Conservation (phyloP, 53 echinoderm and acorn worm species). For the Apostichopus leukothele region DNA sequence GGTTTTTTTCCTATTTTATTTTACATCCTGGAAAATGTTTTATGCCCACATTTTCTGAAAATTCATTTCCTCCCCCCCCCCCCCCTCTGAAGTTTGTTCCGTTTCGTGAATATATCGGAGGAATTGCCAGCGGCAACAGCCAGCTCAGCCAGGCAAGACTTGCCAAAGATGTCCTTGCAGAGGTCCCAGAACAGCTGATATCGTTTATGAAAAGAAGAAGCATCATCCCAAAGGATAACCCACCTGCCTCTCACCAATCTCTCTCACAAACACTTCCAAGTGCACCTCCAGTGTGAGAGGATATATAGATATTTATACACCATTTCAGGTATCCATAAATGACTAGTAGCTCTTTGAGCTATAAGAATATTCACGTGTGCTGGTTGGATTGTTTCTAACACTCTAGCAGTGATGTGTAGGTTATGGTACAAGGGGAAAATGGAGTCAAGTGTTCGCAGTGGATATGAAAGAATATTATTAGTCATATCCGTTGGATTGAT, state of each 20-base stretch:
- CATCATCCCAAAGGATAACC: slow-evolving; percentile 48
- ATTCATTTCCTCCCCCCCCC: neutral
- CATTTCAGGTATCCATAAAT: no score
- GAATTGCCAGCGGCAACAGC: slow-evolving; percentile 62
- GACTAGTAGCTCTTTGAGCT: no score
- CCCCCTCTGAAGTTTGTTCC: slow-evolving; percentile 81
- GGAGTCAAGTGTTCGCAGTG: no score
- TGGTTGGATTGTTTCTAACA: no score
- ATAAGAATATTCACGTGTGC: no score
- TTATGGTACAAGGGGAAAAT: no score
- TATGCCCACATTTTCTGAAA: neutral
- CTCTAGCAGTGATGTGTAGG: no score
- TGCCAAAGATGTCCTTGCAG: slow-evolving; percentile 95
- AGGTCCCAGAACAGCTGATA: slow-evolving; percentile 93
- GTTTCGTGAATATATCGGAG: slow-evolving; percentile 86
- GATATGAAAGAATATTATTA: no score
- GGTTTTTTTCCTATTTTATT: no score
- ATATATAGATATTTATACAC: no score
- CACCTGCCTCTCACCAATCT: slow-evolving; percentile 36
- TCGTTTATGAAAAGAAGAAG: slow-evolving; percentile 85
- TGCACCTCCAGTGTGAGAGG: slow-evolving; percentile 52
- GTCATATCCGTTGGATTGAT: no score
- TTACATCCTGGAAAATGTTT: no score
- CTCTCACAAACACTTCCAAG: slow-evolving; percentile 40
- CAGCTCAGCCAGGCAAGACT: slow-evolving; percentile 93